Conservation (phyloP, 2,797 vertebrate genomes). For the Peromyscus eremicus region DNA sequence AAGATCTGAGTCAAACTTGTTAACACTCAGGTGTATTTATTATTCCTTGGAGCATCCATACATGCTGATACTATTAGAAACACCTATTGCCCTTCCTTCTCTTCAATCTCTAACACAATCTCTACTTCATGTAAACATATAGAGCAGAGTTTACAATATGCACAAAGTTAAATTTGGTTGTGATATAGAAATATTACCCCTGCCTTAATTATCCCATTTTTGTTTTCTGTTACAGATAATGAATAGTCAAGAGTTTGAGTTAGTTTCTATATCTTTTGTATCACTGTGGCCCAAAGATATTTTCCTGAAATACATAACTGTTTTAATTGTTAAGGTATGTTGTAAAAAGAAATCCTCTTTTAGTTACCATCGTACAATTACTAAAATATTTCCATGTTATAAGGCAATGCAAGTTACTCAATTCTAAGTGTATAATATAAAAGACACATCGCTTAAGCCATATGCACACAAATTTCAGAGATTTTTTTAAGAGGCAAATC, state of each 20-base stretch:
- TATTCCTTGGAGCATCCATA: not conserved
- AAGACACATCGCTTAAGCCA: not conserved
- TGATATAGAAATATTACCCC: not conserved
- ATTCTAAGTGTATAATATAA: not conserved
- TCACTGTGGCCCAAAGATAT: not conserved
- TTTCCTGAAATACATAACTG: not conserved
- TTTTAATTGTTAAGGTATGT: not conserved
- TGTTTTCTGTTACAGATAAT: not conserved
- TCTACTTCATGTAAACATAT: not conserved
- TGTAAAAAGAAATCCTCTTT: not conserved
- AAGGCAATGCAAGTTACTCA: not conserved
- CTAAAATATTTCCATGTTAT: not conserved
- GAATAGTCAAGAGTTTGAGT: not conserved
- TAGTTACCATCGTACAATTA: not conserved
- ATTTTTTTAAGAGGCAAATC: not conserved
- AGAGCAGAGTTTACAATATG: not conserved
- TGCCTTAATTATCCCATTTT: not conserved
- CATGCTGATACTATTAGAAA: constrained; percentile 8
- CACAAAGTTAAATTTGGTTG: constrained; percentile 13
- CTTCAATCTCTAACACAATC: not conserved
- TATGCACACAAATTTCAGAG: not conserved
- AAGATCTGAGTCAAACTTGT: not conserved
- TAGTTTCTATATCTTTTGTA: not conserved
- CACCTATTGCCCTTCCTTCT: not conserved
- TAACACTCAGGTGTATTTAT: not conserved